A percentile compares a stretch with the other conserved stretches of the same genome.
Conservation (phyloP, 2,888 invertebrate genomes). For the Drosophila anomalata region DNA sequence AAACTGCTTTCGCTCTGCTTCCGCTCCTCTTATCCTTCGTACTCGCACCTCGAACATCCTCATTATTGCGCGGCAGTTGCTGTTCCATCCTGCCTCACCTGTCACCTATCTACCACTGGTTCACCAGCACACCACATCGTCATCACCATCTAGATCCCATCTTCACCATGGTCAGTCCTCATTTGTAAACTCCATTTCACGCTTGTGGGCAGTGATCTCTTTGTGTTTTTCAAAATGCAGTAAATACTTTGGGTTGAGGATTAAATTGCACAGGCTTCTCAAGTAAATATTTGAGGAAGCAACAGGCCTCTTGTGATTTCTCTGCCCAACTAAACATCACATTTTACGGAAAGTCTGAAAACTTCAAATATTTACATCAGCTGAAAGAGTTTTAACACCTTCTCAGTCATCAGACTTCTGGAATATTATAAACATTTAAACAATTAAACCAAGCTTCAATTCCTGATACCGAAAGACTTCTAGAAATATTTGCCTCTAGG, state of each 20-base stretch:
- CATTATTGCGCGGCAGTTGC: not conserved
- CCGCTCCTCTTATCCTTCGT: not conserved
- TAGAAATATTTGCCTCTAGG: too few relatives aligned
- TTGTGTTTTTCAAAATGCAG: not conserved
- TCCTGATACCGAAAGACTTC: too few relatives aligned
- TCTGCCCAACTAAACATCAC: not conserved
- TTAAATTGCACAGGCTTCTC: too few relatives aligned
- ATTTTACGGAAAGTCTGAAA: not conserved
- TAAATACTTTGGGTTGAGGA: too few relatives aligned
- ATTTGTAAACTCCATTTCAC: not conserved
- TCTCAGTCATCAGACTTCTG: not conserved
- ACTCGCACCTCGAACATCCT: not conserved
- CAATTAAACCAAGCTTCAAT: not conserved
- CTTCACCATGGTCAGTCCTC: not conserved
- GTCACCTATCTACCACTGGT: not conserved
- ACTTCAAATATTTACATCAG: not conserved
- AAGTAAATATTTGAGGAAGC: too few relatives aligned
- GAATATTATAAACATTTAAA: not conserved
- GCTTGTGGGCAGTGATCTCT: constrained; percentile 1
- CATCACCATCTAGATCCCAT: not conserved
- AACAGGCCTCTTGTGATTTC: not conserved
- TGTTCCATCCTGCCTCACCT: not conserved
- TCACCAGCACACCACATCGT: not conserved
- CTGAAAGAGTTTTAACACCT: not conserved
- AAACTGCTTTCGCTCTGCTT: constrained; percentile 5